These are phyloP conservation scores for Meloidogyne chitwoodi DNA, from an alignment of 1,140 invertebrate species.

Conservation along the genomic window DNA sequence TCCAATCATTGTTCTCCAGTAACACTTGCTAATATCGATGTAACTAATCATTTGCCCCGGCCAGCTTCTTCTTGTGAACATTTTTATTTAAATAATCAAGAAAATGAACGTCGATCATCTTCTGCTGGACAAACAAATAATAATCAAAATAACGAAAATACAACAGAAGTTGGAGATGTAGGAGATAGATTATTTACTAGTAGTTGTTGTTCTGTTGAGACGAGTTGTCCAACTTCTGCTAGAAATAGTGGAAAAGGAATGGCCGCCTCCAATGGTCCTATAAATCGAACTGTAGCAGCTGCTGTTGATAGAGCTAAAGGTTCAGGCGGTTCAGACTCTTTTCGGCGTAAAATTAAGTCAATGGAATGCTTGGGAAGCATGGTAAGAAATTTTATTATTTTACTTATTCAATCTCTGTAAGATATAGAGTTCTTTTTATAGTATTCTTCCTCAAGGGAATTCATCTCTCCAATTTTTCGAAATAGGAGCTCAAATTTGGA, in stretches of 20 bases:
- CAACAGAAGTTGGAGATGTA: not conserved
- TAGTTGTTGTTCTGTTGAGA: conserved; percentile 7
- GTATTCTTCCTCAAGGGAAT: too few species aligned
- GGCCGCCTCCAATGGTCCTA: not conserved
- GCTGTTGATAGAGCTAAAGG: not conserved
- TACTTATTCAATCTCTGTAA: too few species aligned
- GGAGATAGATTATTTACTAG: not conserved
- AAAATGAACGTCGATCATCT: not conserved
- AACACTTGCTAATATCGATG: not conserved
- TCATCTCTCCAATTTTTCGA: too few species aligned
- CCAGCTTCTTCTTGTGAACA: not conserved
- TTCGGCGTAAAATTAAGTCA: conserved; percentile 17
- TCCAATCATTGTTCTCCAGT: not conserved
- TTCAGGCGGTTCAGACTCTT: conserved; percentile 7
- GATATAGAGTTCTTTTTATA: too few species aligned
- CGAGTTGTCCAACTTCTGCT: conserved; percentile 18
- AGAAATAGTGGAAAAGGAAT: conserved; percentile 7
- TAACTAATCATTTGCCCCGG: not conserved
- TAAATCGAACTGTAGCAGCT: not conserved
- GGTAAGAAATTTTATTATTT: not conserved
- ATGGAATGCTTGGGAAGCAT: conserved; percentile 16
- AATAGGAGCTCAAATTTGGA: too few species aligned
- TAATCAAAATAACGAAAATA: not conserved
- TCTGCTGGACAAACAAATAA: not conserved
- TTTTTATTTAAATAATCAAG: not conserved